A percentile compares a stretch with the other conserved stretches of the same genome.
These are phyloP conservation scores for Hoplodrina ambigua DNA, from an alignment of 2,888 invertebrate genomes.

Conservation along the genomic window DNA sequence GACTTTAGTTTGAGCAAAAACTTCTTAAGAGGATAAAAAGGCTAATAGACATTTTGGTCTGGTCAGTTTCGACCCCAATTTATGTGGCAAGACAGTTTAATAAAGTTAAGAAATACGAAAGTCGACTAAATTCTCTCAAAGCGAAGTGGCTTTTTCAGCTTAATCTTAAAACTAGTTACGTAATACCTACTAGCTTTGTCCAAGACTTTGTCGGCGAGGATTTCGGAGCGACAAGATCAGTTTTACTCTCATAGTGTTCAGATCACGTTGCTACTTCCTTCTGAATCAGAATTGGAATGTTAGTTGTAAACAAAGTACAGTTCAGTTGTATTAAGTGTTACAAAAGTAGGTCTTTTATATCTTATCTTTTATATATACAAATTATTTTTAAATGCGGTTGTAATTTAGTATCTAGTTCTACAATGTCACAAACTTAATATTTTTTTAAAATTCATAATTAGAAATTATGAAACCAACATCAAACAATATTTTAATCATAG, in stretches of 20 bases:
- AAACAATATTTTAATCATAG: too few species aligned
- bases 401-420: too few species aligned
- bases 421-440: too few species aligned
- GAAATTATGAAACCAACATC: too few species aligned
- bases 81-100: conserved; percentile 38
- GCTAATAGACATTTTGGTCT: conserved; percentile 48
- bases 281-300: too few species aligned
- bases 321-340: too few species aligned
- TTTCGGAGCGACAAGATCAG: conserved; percentile 6
- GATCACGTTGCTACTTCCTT: background rate
- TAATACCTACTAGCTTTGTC: conserved; percentile 9
- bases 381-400: too few species aligned
- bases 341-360: too few species aligned
- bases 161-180: conserved; percentile 40
- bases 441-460: too few species aligned
- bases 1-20: conserved; percentile 58
- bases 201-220: background rate
- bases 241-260: background rate
- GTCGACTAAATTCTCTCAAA: conserved; percentile 35
- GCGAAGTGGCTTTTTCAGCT: conserved; percentile 16
- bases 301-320: too few species aligned
- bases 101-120: conserved; percentile 50
- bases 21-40: conserved; percentile 40
- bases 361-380: too few species aligned
- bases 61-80: conserved; percentile 43